A percentile compares a stretch with the other conserved stretches of the same genome.
Conservation (phyloP, 2,113 vertebrate genomes). For the Otis tarda region DNA sequence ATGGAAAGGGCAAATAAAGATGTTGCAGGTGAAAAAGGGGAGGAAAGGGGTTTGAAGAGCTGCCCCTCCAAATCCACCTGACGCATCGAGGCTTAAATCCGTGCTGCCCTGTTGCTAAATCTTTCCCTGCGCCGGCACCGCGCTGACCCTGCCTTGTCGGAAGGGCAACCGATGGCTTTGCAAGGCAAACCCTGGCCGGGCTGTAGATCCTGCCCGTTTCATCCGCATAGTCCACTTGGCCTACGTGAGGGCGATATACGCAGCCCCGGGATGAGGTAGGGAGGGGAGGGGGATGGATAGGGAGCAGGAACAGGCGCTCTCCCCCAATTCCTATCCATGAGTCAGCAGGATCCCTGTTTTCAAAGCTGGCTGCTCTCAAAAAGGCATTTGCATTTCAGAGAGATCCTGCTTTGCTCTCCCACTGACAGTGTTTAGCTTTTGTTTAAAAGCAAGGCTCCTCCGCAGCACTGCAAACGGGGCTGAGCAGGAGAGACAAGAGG, state of each 20-base stretch:
- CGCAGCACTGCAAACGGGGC: background rate
- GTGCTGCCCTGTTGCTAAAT: background rate
- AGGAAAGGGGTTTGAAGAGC: background rate
- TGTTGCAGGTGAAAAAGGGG: background rate
- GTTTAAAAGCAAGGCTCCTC: constrained; percentile 19
- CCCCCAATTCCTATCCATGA: background rate
- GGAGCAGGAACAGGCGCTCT: background rate
- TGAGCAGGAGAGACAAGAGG: background rate
- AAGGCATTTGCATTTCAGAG: constrained; percentile 60
- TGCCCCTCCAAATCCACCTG: background rate
- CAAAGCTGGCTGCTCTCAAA: constrained; percentile 3
- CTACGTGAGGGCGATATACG: rapidly evolving
- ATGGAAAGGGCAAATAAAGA: background rate
- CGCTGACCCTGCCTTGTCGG: background rate
- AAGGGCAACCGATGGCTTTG: background rate
- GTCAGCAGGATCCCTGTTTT: constrained; percentile 27
- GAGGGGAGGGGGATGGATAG: background rate
- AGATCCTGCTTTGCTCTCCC: constrained; percentile 4
- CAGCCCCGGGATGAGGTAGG: background rate
- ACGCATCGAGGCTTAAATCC: background rate
- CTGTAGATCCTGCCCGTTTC: rapidly evolving
- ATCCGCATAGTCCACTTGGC: rapidly evolving
- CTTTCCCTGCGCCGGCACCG: rapidly evolving
- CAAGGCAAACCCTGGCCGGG: background rate
- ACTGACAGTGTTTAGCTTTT: constrained; percentile 30